A percentile compares a stretch with the other conserved stretches of the same genome.
phyloP scores from a whole-genome alignment of 2,888 invertebrate species.

The Neoascia interrupta region DNA sequence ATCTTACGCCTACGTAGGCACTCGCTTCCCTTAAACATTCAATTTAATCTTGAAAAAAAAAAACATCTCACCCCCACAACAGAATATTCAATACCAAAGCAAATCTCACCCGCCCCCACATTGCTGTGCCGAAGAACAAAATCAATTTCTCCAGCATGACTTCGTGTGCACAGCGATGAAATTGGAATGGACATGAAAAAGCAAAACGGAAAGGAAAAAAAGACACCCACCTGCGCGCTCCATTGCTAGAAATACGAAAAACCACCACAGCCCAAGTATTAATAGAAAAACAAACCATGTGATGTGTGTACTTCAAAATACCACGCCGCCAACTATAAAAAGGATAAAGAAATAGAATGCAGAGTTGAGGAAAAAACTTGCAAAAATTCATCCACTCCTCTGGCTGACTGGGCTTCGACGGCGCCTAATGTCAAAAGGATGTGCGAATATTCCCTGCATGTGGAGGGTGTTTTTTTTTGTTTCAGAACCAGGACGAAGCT shows the following conservation, averaged over 20 bases:
- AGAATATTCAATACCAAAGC: too few relatives aligned
- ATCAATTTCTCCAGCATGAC: not conserved
- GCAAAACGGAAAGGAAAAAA: not conserved
- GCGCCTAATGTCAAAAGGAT: conserved; percentile 35
- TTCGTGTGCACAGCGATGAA: not conserved
- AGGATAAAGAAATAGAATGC: too few relatives aligned
- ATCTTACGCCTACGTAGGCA: too few relatives aligned
- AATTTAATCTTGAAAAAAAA: too few relatives aligned
- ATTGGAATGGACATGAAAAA: not conserved
- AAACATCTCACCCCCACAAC: too few relatives aligned
- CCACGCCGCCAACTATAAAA: not conserved
- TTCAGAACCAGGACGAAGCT: not conserved
- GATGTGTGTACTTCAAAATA: not conserved
- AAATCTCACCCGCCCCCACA: too few relatives aligned
- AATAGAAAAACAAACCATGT: not conserved
- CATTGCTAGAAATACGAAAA: not conserved
- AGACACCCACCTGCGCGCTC: not conserved
- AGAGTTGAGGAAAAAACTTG: not conserved
- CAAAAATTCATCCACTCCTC: conserved; percentile 12
- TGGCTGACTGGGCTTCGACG: too few relatives aligned
- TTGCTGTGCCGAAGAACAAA: too few relatives aligned
- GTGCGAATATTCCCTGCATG: conserved; percentile 34
- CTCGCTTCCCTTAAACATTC: too few relatives aligned
- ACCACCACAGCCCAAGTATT: not conserved
- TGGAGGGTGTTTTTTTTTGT: not conserved